A percentile compares a stretch with the other conserved stretches of the same genome.
These are phyloP conservation scores for Melanotaenia trifasciata DNA, from an alignment of 2,797 vertebrate species.

Conservation along the genomic window DNA sequence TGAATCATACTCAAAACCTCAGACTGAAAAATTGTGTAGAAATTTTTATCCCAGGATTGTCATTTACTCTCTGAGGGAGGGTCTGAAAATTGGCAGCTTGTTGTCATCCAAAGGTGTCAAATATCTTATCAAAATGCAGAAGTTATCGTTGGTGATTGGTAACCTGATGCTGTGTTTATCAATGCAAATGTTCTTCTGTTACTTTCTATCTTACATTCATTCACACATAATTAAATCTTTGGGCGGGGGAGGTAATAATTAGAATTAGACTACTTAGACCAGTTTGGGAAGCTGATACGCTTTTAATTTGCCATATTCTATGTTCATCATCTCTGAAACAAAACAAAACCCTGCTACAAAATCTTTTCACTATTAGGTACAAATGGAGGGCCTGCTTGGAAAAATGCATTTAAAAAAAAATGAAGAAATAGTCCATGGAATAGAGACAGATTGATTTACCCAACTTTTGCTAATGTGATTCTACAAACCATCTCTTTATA, in stretches of 20 bases:
- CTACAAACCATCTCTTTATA: not conserved
- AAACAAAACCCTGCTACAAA: too few species aligned
- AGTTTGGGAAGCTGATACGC: not conserved
- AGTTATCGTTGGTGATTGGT: not conserved
- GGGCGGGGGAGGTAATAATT: not conserved
- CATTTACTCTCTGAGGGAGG: too few species aligned
- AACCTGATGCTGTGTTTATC: not conserved
- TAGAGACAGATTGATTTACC: not conserved
- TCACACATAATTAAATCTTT: not conserved
- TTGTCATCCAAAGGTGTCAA: too few species aligned
- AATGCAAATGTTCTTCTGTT: not conserved
- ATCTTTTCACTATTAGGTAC: too few species aligned
- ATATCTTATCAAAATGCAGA: not conserved
- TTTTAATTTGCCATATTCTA: not conserved
- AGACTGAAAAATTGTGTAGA: too few species aligned
- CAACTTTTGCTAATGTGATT: not conserved
- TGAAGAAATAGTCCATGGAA: not conserved
- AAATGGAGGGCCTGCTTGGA: too few species aligned
- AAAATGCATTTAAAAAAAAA: not conserved
- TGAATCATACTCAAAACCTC: too few species aligned
- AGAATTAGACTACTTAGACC: too few species aligned
- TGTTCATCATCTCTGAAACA: too few species aligned
- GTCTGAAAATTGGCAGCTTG: too few species aligned
- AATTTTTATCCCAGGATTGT: too few species aligned
- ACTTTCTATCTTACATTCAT: not conserved